phyloP scores from a whole-genome alignment of 1,140 invertebrate species.

The Drosophila sp. region DNA sequence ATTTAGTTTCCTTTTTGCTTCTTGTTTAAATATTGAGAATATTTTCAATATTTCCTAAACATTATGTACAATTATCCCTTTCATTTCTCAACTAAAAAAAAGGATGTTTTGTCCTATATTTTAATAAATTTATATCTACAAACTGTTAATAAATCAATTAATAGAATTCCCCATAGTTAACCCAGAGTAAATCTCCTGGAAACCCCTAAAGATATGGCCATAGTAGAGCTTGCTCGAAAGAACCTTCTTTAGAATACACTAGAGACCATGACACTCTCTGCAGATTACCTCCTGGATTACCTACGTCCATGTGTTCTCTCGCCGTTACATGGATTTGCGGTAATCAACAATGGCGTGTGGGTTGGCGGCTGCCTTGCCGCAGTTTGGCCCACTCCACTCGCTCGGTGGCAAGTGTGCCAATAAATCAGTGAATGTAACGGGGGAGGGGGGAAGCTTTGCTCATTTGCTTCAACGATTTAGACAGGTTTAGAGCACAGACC shows the following conservation, averaged over 20 bases:
- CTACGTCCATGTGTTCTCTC: conserved; percentile 1
- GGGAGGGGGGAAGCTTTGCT: neutral
- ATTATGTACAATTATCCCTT: too few relatives aligned
- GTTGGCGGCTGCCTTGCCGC: conserved; percentile 27
- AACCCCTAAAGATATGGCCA: neutral
- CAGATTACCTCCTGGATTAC: neutral
- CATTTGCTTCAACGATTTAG: conserved; percentile 17
- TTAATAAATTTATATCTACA: too few relatives aligned
- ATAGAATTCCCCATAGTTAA: too few relatives aligned
- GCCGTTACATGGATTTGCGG: conserved; percentile 17
- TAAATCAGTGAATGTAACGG: conserved; percentile 73
- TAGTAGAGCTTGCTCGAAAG: neutral
- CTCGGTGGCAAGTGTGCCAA: conserved; percentile 65
- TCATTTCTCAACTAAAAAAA: too few relatives aligned
- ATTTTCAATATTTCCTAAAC: too few relatives aligned
- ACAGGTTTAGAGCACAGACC: conserved; percentile 15
- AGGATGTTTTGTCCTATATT: too few relatives aligned
- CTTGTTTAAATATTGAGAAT: too few relatives aligned
- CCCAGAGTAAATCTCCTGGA: too few relatives aligned
- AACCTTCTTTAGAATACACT: too few relatives aligned
- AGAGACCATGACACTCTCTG: neutral
- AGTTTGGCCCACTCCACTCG: conserved; percentile 63
- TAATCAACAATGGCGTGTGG: conserved; percentile 23
- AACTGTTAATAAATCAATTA: too few relatives aligned
- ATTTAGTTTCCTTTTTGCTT: too few relatives aligned